These are phyloP conservation scores for Tyrophagus putrescentiae DNA, from an alignment of 1,140 invertebrate genomes.

Conservation along the genomic window DNA sequence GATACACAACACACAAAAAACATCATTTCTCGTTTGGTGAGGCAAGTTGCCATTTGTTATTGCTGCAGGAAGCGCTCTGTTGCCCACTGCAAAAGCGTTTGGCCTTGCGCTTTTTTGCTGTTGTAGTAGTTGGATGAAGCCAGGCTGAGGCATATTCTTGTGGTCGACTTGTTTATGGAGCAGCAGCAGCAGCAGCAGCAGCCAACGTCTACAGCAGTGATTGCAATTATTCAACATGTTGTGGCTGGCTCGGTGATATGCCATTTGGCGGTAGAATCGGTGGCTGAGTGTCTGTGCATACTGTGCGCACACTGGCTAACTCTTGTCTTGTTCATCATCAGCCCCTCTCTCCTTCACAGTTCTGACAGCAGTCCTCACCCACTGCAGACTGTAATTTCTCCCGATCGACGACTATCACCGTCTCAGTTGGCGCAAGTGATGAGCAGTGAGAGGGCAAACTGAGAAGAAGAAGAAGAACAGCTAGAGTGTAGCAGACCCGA, in stretches of 20 bases:
- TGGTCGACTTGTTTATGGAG: no score
- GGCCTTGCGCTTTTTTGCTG: no score
- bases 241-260: neutral
- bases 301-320: neutral
- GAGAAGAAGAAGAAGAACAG: no score
- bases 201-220: neutral
- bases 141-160: neutral
- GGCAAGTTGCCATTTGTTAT: no score
- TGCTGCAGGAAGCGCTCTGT: constrained; percentile 6
- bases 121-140: no score
- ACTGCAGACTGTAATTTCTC: constrained; percentile 8
- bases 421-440: neutral
- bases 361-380: neutral
- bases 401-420: neutral
- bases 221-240: constrained; percentile 15
- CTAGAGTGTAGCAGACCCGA: no score
- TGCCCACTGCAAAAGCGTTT: no score
- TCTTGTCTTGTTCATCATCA: constrained; percentile 7
- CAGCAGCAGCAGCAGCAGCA: no score
- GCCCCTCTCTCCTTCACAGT: neutral
- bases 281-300: neutral
- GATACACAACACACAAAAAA: no score
- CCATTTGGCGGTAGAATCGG: neutral
- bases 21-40: no score
- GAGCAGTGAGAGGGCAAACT: neutral